phyloP scores from a whole-genome alignment of 1,140 invertebrate species.

The Drosophila guanche region DNA sequence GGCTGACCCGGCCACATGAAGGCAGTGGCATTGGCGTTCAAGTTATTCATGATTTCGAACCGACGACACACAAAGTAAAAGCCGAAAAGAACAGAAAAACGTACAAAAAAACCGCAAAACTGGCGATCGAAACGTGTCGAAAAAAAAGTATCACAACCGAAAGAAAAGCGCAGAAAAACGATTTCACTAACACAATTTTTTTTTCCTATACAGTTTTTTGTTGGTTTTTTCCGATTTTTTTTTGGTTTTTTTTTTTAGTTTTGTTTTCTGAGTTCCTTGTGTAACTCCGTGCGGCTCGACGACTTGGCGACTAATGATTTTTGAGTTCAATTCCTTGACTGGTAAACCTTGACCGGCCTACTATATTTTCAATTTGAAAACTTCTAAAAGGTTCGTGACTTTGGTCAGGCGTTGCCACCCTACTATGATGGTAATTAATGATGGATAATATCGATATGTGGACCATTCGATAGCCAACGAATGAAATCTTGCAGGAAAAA shows the following conservation, averaged over 20 bases:
- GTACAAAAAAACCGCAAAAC: neutral
- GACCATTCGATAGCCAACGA: no score
- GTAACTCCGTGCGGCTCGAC: conserved; percentile 43
- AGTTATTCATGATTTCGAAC: conserved; percentile 52
- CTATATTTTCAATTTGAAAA: neutral
- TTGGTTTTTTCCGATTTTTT: conserved; percentile 17
- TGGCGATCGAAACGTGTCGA: neutral
- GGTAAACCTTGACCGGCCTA: neutral
- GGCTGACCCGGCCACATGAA: conserved; percentile 56
- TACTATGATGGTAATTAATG: no score
- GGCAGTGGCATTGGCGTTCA: conserved; percentile 52
- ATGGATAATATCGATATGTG: no score
- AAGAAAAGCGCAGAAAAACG: conserved; percentile 1
- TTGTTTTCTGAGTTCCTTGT: conserved; percentile 29
- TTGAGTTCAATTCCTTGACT: neutral
- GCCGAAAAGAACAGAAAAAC: neutral
- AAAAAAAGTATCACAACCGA: neutral
- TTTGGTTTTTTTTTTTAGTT: conserved; percentile 22
- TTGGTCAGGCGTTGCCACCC: neutral
- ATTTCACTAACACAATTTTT: conserved; percentile 22
- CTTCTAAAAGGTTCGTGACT: no score
- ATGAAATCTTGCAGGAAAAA: no score
- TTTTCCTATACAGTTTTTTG: conserved; percentile 15
- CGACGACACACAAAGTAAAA: neutral
- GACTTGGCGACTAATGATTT: conserved; percentile 53